Conservation (phyloP, 2,113 vertebrate genomes). For the Anseranas semipalmata region DNA sequence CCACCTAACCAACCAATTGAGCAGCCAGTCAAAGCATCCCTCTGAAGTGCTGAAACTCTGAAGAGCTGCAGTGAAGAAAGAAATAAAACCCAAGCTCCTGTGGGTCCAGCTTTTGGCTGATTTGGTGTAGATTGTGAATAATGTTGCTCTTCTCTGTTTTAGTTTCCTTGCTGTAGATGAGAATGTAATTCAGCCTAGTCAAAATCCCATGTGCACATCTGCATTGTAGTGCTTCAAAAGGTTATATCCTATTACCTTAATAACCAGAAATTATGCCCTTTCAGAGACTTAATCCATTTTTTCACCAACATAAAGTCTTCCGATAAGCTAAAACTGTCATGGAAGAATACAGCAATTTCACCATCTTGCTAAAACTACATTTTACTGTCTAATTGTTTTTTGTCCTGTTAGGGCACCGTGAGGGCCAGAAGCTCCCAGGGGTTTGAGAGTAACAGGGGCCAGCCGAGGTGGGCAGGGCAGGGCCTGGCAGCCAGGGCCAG, state of each 20-base stretch:
- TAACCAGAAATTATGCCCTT: not conserved
- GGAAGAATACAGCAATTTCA: not conserved
- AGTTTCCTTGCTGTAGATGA: not conserved
- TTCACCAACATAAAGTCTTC: not conserved
- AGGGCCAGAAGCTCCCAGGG: not conserved
- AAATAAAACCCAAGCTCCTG: not conserved
- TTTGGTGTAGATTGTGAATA: not conserved
- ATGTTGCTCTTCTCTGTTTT: not conserved
- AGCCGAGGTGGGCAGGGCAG: no score
- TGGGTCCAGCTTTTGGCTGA: not conserved
- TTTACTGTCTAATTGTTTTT: not conserved
- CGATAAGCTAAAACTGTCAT: not conserved
- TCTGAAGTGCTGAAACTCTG: not conserved
- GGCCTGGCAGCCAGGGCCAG: not conserved
- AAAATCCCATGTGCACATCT: not conserved
- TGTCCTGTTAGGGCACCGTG: not conserved
- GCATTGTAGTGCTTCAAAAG: not conserved
- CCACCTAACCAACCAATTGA: not conserved
- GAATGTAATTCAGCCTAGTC: not conserved
- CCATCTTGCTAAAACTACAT: not conserved
- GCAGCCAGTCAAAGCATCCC: not conserved
- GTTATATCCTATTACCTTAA: not conserved
- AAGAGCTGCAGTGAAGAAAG: not conserved
- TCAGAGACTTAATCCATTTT: not conserved
- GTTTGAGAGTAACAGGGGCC: accelerated